A percentile compares a stretch with the other conserved stretches of the same genome.
Evolutionary conservation across 2,888 invertebrate species (phyloP).

Genomic region (Philereme vetulata): DNA sequence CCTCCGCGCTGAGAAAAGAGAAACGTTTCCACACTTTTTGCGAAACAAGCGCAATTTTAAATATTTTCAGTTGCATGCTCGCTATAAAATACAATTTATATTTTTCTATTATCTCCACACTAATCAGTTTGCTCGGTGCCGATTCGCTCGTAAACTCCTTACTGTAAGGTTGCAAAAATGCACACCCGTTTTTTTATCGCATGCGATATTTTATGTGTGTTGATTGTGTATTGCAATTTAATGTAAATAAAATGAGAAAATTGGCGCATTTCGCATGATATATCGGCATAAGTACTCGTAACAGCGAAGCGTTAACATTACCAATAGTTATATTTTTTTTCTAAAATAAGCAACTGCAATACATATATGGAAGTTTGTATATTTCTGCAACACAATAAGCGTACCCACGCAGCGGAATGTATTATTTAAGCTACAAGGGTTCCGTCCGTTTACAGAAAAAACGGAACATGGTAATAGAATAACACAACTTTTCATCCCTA

Average conservation of each 20-base stretch:
- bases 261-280: slow-evolving; percentile 58
- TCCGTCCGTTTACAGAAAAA: slow-evolving; percentile 17
- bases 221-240: slow-evolving; percentile 39
- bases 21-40: slow-evolving; percentile 20
- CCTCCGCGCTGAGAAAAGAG: slow-evolving; percentile 15
- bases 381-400: slow-evolving; percentile 33
- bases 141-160: slow-evolving; percentile 40
- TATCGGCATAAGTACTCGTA: slow-evolving; percentile 30
- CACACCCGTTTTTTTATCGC: slow-evolving; percentile 33
- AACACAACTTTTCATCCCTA: no score
- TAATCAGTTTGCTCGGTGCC: slow-evolving; percentile 44
- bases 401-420: slow-evolving; percentile 29
- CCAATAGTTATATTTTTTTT: slow-evolving; percentile 27
- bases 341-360: slow-evolving; percentile 21
- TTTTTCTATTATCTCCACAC: slow-evolving; percentile 37
- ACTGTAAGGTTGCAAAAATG: slow-evolving; percentile 44
- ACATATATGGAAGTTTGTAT: slow-evolving; percentile 26
- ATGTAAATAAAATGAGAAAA: slow-evolving; percentile 34
- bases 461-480: no score
- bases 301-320: slow-evolving; percentile 17
- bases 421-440: slow-evolving; percentile 30
- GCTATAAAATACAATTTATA: slow-evolving; percentile 26
- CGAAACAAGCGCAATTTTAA: slow-evolving; percentile 12
- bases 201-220: slow-evolving; percentile 39
- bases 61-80: slow-evolving; percentile 28